Evolutionary conservation across 2,888 invertebrate genomes (phyloP), one percentile per base, ranked within the genome.

Genomic region (Mimumesa dahlbomi): DNA sequence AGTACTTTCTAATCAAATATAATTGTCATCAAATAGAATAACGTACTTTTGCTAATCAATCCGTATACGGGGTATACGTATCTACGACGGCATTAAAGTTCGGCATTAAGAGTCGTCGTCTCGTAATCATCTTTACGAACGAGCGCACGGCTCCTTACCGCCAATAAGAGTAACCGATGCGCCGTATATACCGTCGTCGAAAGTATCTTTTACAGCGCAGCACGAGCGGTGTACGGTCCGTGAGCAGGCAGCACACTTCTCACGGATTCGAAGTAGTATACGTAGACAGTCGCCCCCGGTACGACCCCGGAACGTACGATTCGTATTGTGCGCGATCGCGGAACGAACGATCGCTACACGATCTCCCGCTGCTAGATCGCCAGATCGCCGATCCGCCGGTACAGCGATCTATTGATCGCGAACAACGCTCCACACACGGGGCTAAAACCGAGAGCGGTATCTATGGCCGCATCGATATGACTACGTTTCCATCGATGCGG

Each of bases 361-460:
- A 85, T 86, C 84, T 86, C 86, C 86, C 82, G 86, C 86, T 86
- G 86, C 84, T 85, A 86, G 85, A 85, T 86, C 85, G 82, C 77
- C 76, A 80, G 84, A 85, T 85, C 84, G 81, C 79, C 76, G 79
- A 83, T 84, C 80, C 82, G 79, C 73, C 82, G 82, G 79, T 85
- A 86, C 85, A 86, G 82, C 81, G 83, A 85, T 86, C 85, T 83
- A 86, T 86, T 86, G 86, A 86, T 86, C 84, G 85, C 80, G 84
- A 83, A 85, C 82, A 85, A 84, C 82, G 77, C 74, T 82, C 80
- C 77, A 79, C 82, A 83, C 82, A 82, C 79, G 79, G 73, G 75
- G 73, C 77, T n/a, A n/a, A 63, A 40, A 66, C 52, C 52, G 38
- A 54, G 52, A 49, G 42, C 58, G 52, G 54, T 80, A 69, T 72